Conservation (phyloP, 2,888 invertebrate species). For the Eugnorisma glareosa region DNA sequence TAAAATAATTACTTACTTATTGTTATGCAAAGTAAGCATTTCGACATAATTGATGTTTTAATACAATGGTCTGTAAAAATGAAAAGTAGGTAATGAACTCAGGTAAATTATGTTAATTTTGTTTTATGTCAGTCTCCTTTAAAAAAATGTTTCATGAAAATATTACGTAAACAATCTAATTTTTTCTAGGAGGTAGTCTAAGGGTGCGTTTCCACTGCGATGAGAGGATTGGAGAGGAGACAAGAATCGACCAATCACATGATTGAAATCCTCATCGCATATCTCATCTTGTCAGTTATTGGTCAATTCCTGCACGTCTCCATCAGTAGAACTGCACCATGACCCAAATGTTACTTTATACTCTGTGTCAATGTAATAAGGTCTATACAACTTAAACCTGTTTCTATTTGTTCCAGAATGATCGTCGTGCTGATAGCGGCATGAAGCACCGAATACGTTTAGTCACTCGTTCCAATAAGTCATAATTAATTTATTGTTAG, state of each 20-base stretch:
- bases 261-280: no score
- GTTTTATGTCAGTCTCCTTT: background rate
- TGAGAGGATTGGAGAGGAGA: background rate
- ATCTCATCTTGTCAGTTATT: background rate
- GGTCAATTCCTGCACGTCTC: background rate
- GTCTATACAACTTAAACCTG: conserved; percentile 9
- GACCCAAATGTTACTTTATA: background rate
- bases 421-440: conserved; percentile 88
- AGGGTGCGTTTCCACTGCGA: background rate
- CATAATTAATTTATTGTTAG: conserved; percentile 75
- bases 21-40: conserved; percentile 4
- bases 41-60: conserved; percentile 13
- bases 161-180: background rate
- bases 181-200: background rate
- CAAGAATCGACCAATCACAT: background rate
- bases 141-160: background rate
- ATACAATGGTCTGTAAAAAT: conserved; percentile 32
- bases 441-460: conserved; percentile 72
- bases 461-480: conserved; percentile 75
- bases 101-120: conserved; percentile 17
- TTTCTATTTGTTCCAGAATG: conserved; percentile 85
- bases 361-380: background rate
- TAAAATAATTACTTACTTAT: conserved; percentile 28
- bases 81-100: conserved; percentile 2
- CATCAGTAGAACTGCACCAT: background rate